Conservation (phyloP, 1,140 invertebrate species). For the Zaprionus kolodkinae region DNA sequence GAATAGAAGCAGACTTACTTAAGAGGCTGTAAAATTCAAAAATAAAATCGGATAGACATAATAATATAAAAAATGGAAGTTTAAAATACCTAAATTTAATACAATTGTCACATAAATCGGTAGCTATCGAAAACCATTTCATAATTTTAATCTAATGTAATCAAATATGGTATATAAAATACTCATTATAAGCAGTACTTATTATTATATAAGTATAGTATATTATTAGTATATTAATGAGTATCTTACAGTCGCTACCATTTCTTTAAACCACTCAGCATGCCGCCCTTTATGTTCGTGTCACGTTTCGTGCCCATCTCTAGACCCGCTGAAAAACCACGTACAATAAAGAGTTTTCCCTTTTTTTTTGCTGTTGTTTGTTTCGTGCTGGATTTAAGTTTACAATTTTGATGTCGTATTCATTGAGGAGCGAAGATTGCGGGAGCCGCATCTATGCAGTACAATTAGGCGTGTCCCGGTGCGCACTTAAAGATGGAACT, state of each 20-base stretch:
- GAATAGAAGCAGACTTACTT: too few relatives aligned
- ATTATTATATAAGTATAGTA: too few relatives aligned
- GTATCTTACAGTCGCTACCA: neutral
- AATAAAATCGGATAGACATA: too few relatives aligned
- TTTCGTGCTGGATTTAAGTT: slow-evolving; percentile 36
- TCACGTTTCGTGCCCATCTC: slow-evolving; percentile 25
- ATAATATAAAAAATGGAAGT: too few relatives aligned
- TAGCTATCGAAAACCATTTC: too few relatives aligned
- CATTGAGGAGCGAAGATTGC: slow-evolving; percentile 17
- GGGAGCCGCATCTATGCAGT: neutral
- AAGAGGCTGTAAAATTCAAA: too few relatives aligned
- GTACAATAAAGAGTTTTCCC: slow-evolving; percentile 38
- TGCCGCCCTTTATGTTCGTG: neutral
- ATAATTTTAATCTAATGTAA: too few relatives aligned
- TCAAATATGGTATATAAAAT: too few relatives aligned
- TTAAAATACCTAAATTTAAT: too few relatives aligned
- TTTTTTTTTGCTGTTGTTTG: neutral
- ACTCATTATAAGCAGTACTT: neutral
- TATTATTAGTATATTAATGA: too few relatives aligned
- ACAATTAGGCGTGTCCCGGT: slow-evolving; percentile 43
- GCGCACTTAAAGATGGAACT: slow-evolving; percentile 14
- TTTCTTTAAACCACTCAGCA: neutral
- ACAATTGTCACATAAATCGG: too few relatives aligned
- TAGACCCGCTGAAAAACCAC: slow-evolving; percentile 9
- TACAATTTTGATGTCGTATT: slow-evolving; percentile 40